Conservation (phyloP, 2,797 vertebrate genomes). For the Aselliscus stoliczkanus region DNA sequence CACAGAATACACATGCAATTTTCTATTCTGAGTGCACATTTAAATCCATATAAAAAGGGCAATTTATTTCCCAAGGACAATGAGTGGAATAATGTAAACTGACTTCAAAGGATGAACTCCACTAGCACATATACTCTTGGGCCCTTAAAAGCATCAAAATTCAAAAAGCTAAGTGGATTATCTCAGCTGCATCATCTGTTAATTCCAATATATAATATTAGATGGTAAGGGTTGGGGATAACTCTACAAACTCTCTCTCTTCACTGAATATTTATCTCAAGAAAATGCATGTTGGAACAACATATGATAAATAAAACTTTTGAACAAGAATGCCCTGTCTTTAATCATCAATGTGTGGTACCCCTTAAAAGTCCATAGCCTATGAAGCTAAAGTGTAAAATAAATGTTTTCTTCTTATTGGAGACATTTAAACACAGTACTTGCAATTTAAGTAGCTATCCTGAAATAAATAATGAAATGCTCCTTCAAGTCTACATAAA, state of each 20-base stretch:
- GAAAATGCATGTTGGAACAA: neutral
- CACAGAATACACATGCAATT: conserved; percentile 38
- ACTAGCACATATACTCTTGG: neutral
- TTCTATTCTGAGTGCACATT: conserved; percentile 44
- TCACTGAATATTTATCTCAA: neutral
- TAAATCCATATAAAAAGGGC: conserved; percentile 26
- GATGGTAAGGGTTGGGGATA: neutral
- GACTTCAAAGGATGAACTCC: neutral
- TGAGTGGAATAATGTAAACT: conserved; percentile 18
- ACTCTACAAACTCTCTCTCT: neutral
- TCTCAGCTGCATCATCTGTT: neutral
- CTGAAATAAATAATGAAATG: neutral
- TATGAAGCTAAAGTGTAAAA: conserved; percentile 7
- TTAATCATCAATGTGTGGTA: neutral
- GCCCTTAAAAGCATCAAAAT: neutral
- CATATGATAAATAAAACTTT: neutral
- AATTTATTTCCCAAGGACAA: conserved; percentile 54
- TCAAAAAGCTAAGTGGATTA: neutral
- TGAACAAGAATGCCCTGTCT: neutral
- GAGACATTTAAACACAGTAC: neutral
- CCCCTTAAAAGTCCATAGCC: neutral
- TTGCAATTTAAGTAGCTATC: neutral
- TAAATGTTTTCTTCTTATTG: neutral
- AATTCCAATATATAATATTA: neutral
- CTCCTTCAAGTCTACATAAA: neutral